Base-by-base conservation (phyloP, 1,140 invertebrate species). In the Achatina immaculata region DNA sequence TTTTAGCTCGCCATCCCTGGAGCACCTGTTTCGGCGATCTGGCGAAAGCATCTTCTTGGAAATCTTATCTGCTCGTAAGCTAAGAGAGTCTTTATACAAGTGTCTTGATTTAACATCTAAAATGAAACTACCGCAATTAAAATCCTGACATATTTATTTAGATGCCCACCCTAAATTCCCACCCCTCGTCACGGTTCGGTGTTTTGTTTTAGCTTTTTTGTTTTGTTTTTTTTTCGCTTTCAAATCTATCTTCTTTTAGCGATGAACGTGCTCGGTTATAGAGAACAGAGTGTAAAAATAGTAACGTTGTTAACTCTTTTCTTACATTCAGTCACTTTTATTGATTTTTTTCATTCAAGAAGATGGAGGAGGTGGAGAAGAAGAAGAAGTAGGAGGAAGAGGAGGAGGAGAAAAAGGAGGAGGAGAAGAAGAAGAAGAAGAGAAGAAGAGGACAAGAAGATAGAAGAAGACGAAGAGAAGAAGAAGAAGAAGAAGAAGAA, bases 401-500 rank as follows among this genome's bases (percentile, higher is more conserved):
- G 40, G 69, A 72, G 11, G 40, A 38, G 40, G 28, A 72, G 40
- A 81, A 69, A 84, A 38, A 81, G 78, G 83, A 38, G 83, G 82
- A 84, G 55, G 81, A 51, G 81, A 62, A 83, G 82, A 83, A 71
- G 78, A 74, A 78, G 81, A 83, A 73, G 82, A 74, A 83, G 82
- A 83, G 74, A 83, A 73, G 78, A 73, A 83, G 81, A 77, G 62
- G 78, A 81, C 78, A 28, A 83, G 81, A 83, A 81, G 82, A 73
- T n/a, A n/a, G n/a, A n/a, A n/a, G n/a, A n/a, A n/a, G n/a, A n/a
- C n/a, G n/a, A n/a, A n/a, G n/a, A n/a, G 82, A 74, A 83, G 81
- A 83, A 72, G 82, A 81, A 83, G 81, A 83, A 81, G 78, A 62
- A 82, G 81, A 83, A 65, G 80, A 75, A 83, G 73, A 80, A 81